These are phyloP conservation scores for Diachasma alloeum DNA, from an alignment of 1,140 invertebrate genomes.

Conservation along the genomic window DNA sequence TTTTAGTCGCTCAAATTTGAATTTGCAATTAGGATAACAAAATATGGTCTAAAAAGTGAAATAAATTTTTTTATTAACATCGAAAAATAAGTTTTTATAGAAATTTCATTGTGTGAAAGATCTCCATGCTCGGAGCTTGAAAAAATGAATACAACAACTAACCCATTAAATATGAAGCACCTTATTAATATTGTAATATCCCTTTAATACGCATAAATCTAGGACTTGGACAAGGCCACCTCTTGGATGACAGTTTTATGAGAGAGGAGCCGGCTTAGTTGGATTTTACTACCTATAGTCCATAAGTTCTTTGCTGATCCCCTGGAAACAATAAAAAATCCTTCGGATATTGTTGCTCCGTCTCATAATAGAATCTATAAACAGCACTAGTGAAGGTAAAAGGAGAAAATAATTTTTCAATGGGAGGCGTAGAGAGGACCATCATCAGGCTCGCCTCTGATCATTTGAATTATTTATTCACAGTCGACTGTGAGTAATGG, in stretches of 20 bases:
- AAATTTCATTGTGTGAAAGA: too few species aligned
- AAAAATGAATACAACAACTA: not conserved
- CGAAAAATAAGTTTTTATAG: too few species aligned
- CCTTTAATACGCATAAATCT: constrained; percentile 55
- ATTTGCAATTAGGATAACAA: too few species aligned
- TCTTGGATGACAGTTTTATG: constrained; percentile 44
- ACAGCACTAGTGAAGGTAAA: not conserved
- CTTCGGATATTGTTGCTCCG: not conserved
- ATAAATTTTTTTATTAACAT: too few species aligned
- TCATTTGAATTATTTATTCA: constrained; percentile 57
- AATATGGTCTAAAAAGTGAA: too few species aligned
- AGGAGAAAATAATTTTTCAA: not conserved
- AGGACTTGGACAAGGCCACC: constrained; percentile 51
- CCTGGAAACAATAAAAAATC: not conserved
- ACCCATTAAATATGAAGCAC: constrained; percentile 44
- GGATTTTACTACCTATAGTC: not conserved
- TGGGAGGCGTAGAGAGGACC: not conserved
- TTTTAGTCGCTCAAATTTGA: too few species aligned
- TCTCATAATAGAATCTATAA: not conserved
- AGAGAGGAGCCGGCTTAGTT: constrained; percentile 1
- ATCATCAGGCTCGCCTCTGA: constrained; percentile 36
- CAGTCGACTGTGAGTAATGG: constrained; percentile 53
- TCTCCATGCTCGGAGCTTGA: too few species aligned
- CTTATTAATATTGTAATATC: constrained; percentile 56
- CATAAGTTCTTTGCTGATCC: not conserved